Evolutionary conservation across 2,888 invertebrate species (phyloP).

Genomic region (Leucania comma): DNA sequence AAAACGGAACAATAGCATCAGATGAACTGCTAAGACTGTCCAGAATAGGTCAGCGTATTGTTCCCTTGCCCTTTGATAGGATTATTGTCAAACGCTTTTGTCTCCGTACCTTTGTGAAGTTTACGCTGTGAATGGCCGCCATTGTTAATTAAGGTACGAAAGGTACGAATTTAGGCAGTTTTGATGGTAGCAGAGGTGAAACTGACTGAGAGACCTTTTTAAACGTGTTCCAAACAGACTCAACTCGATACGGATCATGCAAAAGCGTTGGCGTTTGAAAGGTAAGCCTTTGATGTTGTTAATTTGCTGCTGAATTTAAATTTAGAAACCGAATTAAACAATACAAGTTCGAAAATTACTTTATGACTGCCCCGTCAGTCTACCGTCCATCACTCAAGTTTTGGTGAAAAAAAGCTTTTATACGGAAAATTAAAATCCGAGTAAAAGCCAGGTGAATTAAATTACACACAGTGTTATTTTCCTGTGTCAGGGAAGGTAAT

Average conservation of each 20-base stretch:
- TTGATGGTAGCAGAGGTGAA: conserved; percentile 39
- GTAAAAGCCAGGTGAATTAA: conserved; percentile 20
- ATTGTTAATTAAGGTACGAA: conserved; percentile 60
- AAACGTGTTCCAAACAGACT: conserved; percentile 24
- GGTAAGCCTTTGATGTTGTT: conserved; percentile 35
- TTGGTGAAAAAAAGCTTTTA: conserved; percentile 18
- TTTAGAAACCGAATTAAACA: conserved; percentile 28
- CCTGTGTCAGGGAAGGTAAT: conserved; percentile 12
- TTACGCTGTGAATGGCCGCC: conserved; percentile 42
- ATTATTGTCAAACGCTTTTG: conserved; percentile 67
- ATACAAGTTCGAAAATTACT: conserved; percentile 24
- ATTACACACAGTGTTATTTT: conserved; percentile 16
- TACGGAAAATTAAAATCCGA: conserved; percentile 21
- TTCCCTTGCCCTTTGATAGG: conserved; percentile 64
- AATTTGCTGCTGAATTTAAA: conserved; percentile 27
- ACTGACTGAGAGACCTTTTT: conserved; percentile 33
- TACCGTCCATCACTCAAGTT: conserved; percentile 3
- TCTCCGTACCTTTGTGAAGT: conserved; percentile 65
- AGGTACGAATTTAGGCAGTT: conserved; percentile 52
- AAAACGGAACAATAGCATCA: conserved; percentile 51
- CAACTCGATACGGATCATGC: conserved; percentile 15
- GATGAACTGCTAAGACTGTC: conserved; percentile 53
- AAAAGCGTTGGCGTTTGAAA: conserved; percentile 21
- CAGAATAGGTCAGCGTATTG: conserved; percentile 63
- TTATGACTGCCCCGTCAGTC: conserved; percentile 15